Evolutionary conservation across 2,888 invertebrate species (phyloP).

Genomic region (Sinohyriopsis cumingii): DNA sequence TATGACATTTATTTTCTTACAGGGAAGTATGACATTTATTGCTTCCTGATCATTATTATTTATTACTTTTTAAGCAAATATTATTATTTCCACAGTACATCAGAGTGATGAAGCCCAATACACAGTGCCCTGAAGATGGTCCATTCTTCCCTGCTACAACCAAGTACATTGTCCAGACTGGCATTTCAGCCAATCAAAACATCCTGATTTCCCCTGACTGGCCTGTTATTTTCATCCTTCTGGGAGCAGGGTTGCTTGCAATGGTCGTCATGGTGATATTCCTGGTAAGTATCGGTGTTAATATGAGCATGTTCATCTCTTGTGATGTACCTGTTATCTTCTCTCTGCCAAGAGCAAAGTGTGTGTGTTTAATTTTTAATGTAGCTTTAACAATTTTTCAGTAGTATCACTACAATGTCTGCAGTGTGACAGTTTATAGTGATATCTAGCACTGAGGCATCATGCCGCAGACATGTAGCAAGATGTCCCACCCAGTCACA

Average conservation of each 20-base stretch:
- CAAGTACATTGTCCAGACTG: slow-evolving; percentile 60
- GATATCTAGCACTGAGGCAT: too few relatives aligned
- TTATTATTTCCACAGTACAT: slow-evolving; percentile 59
- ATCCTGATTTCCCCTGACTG: slow-evolving; percentile 70
- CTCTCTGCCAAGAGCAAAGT: too few relatives aligned
- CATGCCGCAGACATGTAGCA: too few relatives aligned
- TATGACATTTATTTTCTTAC: too few relatives aligned
- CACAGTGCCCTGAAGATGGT: slow-evolving; percentile 64
- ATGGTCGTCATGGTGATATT: slow-evolving; percentile 65
- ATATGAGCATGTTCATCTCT: background rate
- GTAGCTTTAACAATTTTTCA: too few relatives aligned
- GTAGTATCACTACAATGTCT: too few relatives aligned
- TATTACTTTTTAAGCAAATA: background rate
- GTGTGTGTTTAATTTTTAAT: too few relatives aligned
- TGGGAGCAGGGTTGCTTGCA: slow-evolving; percentile 58
- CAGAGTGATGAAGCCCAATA: slow-evolving; percentile 63
- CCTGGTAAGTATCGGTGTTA: slow-evolving; percentile 50
- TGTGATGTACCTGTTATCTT: too few relatives aligned
- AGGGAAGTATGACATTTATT: background rate
- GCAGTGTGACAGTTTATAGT: too few relatives aligned
- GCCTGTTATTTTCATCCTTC: slow-evolving; percentile 64
- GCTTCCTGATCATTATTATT: background rate
- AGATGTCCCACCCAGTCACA: too few relatives aligned
- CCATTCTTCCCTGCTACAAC: slow-evolving; percentile 69
- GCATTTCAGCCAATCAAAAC: slow-evolving; percentile 59